Base-by-base conservation (phyloP, 1,140 invertebrate genomes). In the Maconellicoccus hirsutus region DNA sequence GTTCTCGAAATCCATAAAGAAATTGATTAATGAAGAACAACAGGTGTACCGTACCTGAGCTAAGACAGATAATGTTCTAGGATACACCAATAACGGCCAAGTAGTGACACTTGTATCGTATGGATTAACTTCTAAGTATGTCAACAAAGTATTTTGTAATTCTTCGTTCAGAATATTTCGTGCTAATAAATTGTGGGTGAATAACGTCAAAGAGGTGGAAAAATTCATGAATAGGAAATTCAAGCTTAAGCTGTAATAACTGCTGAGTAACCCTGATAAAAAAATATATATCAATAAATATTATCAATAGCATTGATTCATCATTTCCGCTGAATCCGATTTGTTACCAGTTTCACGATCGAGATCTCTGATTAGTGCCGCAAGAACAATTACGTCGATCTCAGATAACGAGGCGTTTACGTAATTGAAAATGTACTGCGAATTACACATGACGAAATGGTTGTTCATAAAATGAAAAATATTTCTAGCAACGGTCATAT, bases 11-110 rank as follows among this genome's bases (percentile, higher is more conserved):
- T 33, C 4, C 29, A 33, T 12, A 33, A 3, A 3, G 29, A 33
- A 6, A 33, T 12, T 33, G 29, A 33, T 59, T 4, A 22, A 59
- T 59, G 4, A 59, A 59, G n/a, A 16, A 19, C n/a, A 59, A 59
- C 16, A 19, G n/a, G 21, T 59, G 16, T n/a, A 26, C 33, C 16
- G 59, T 75, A 87, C 82, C 79, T 90, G 89, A 23, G 89, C 87
- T 66, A 92, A 80, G 14, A 95, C 86, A 59, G 92, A 89, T 0
- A 96, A 82, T 1, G 91, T 92, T 73, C 92, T 84, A 0, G 91
- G 89, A 76, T 93, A 91, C 0, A 97, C 89, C 79, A 93, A 86
- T 52, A 92, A 80, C 0, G 89, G 87, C 92, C 92, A 94, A 23
- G 80, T 81, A 69, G 75, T 76, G 66, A 75, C 79, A 74, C 85